Percentiles rank a stretch among this genome's conserved stretches.
Conservation (phyloP, 2,113 vertebrate genomes). For the Phrynocephalus versicolor region DNA sequence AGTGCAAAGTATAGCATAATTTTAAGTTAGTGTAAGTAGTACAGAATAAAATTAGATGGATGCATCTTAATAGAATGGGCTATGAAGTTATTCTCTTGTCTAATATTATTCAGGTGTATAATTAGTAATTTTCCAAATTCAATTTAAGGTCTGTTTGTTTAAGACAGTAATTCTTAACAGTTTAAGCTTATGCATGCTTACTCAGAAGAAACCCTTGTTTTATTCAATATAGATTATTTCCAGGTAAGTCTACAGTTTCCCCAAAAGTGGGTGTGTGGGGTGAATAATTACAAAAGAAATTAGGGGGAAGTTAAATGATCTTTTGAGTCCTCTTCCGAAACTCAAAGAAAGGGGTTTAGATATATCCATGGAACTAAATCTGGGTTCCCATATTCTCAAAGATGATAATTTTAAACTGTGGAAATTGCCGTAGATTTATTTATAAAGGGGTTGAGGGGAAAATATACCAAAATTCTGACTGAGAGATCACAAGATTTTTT, state of each 20-base stretch:
- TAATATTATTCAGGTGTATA: neutral
- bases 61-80: neutral
- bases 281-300: neutral
- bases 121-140: neutral
- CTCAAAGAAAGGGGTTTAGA: neutral
- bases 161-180: neutral
- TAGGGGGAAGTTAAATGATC: neutral
- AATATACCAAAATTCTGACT: no score
- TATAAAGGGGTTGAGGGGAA: neutral
- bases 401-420: neutral
- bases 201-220: no score
- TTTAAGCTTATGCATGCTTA: no score
- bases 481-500: no score
- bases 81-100: neutral
- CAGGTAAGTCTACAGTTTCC: no score
- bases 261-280: neutral
- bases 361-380: neutral
- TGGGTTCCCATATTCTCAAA: neutral
- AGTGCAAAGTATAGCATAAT: no score
- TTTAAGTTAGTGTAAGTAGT: no score
- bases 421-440: neutral
- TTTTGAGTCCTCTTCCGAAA: neutral
- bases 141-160: neutral
- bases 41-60: no score
- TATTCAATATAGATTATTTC: no score